A percentile compares a stretch with the other conserved stretches of the same genome.
phyloP scores from a whole-genome alignment of 2,797 vertebrate genomes.

The Cynopterus sphinx region DNA sequence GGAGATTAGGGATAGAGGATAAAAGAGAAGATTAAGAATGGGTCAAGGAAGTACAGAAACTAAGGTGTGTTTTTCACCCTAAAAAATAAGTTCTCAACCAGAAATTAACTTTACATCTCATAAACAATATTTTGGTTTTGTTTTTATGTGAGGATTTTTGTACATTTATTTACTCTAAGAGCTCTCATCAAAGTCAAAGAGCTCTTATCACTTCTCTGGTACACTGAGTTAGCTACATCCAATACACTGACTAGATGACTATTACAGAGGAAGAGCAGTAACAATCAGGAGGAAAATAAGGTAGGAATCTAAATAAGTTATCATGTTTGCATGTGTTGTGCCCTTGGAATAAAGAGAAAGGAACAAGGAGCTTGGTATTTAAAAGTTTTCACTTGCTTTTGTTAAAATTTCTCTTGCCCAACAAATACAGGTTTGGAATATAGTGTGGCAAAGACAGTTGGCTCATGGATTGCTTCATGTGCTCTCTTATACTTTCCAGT shows the following conservation, averaged over 20 bases:
- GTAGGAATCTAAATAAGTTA: neutral
- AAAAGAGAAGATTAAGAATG: neutral
- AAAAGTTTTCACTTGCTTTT: neutral
- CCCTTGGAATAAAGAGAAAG: neutral
- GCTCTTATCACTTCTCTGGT: neutral
- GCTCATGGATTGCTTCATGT: neutral
- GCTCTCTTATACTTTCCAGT: neutral
- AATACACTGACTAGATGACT: neutral
- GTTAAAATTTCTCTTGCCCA: neutral
- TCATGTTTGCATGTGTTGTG: neutral
- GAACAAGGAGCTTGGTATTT: neutral
- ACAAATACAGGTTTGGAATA: neutral
- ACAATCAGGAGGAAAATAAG: neutral
- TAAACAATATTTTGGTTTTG: neutral
- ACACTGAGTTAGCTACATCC: neutral
- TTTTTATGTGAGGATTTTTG: neutral
- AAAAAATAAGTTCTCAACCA: neutral
- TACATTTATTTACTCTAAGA: neutral
- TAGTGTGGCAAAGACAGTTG: neutral
- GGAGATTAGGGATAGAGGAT: neutral
- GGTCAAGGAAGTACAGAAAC: neutral
- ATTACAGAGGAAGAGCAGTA: neutral
- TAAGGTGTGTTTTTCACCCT: neutral
- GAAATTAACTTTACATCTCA: neutral
- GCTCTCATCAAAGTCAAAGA: neutral